Percentiles rank a stretch among this genome's conserved stretches.
These are phyloP conservation scores for Andricus curvator DNA, from an alignment of 2,888 invertebrate species.

Conservation along the genomic window DNA sequence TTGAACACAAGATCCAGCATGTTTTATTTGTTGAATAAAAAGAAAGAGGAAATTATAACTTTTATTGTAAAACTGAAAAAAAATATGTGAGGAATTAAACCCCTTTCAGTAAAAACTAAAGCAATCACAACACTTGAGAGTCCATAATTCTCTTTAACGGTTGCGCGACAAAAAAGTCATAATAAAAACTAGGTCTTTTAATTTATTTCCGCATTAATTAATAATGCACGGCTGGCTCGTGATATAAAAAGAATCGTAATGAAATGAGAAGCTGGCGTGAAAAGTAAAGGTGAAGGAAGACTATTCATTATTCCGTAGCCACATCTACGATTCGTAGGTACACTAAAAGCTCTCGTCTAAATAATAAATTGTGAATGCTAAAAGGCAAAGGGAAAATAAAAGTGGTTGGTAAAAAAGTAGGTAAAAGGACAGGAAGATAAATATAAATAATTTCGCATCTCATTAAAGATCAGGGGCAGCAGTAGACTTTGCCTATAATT, in stretches of 20 bases:
- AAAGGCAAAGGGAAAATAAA: conserved; percentile 9
- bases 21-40: background rate
- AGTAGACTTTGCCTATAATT: conserved; percentile 17
- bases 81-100: background rate
- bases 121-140: background rate
- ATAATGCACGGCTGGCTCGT: background rate
- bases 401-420: background rate
- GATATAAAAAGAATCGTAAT: conserved; percentile 22
- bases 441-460: conserved; percentile 36
- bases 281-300: conserved; percentile 24
- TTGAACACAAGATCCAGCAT: too few species aligned
- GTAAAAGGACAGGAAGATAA: background rate
- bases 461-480: conserved; percentile 20
- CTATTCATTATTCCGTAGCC: conserved; percentile 24
- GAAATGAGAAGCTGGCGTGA: conserved; percentile 18
- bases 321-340: conserved; percentile 28
- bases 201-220: conserved; percentile 33
- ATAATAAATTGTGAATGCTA: conserved; percentile 25
- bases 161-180: background rate
- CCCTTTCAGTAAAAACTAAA: background rate
- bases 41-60: background rate
- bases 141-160: background rate
- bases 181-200: background rate
- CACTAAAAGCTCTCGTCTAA: conserved; percentile 34
- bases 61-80: background rate